Conservation (phyloP, 2,797 vertebrate genomes). For the Onychomys torridus region DNA sequence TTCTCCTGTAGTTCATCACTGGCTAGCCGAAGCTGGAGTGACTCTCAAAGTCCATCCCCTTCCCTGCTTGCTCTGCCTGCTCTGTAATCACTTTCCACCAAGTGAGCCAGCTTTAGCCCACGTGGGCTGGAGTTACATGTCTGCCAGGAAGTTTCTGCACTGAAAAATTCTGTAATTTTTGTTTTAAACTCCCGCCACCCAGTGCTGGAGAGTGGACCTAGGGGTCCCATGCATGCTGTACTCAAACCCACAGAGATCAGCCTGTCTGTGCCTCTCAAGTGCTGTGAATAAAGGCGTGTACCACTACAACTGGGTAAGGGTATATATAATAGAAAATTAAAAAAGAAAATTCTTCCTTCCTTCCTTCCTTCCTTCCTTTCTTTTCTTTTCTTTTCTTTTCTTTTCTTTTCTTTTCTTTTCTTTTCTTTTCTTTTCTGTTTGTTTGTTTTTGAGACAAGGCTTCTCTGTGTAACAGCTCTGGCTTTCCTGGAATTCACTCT, state of each 20-base stretch:
- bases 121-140: conserved; percentile 14
- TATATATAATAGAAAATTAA: neutral
- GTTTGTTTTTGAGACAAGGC: too few species aligned
- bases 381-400: too few species aligned
- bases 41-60: neutral
- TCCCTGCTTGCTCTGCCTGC: neutral
- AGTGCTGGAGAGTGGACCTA: neutral
- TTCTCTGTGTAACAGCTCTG: too few species aligned
- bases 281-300: neutral
- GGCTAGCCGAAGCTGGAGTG: neutral
- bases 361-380: too few species aligned
- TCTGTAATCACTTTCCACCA: neutral
- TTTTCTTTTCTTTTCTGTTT: too few species aligned
- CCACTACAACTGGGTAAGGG: too few species aligned
- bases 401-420: too few species aligned
- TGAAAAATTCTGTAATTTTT: neutral
- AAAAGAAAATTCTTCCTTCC: neutral
- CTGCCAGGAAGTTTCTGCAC: neutral
- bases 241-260: neutral
- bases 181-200: neutral
- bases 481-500: too few species aligned
- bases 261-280: too few species aligned
- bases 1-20: neutral
- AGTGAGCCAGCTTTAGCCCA: neutral
- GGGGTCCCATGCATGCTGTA: too few species aligned